Evolutionary conservation across 1,140 invertebrate genomes (phyloP).

Genomic region (Neodiprion virginianus): DNA sequence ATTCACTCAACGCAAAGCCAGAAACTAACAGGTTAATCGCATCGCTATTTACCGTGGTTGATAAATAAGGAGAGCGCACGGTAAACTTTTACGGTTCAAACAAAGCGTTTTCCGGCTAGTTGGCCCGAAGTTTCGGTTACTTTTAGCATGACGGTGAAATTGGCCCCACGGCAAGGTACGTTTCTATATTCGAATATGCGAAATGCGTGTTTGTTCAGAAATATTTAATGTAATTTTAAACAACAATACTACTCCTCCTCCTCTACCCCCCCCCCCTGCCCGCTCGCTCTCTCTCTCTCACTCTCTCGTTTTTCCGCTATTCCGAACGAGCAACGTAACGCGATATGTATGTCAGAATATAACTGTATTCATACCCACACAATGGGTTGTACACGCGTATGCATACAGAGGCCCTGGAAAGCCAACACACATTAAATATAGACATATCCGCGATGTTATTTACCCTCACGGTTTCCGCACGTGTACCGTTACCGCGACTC

Average conservation of each 20-base stretch:
- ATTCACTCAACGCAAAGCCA: too few relatives aligned
- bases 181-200: not conserved
- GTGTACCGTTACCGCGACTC: not conserved
- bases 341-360: not conserved
- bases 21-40: too few relatives aligned
- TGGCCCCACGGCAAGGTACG: too few relatives aligned
- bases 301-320: constrained; percentile 6
- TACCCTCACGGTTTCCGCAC: not conserved
- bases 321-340: not conserved
- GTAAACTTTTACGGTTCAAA: not conserved
- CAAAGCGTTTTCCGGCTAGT: not conserved
- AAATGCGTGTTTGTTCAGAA: not conserved
- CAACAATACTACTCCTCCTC: not conserved
- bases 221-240: constrained; percentile 2
- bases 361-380: not conserved
- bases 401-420: not conserved
- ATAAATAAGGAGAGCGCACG: too few relatives aligned
- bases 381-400: not conserved
- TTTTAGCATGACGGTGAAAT: not conserved
- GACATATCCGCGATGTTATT: not conserved
- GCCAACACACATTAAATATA: not conserved
- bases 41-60: too few relatives aligned
- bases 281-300: not conserved
- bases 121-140: not conserved
- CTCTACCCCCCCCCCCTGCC: too few relatives aligned